These are phyloP conservation scores for Myopa tessellatipennis DNA, from an alignment of 2,888 invertebrate genomes.

Conservation along the genomic window DNA sequence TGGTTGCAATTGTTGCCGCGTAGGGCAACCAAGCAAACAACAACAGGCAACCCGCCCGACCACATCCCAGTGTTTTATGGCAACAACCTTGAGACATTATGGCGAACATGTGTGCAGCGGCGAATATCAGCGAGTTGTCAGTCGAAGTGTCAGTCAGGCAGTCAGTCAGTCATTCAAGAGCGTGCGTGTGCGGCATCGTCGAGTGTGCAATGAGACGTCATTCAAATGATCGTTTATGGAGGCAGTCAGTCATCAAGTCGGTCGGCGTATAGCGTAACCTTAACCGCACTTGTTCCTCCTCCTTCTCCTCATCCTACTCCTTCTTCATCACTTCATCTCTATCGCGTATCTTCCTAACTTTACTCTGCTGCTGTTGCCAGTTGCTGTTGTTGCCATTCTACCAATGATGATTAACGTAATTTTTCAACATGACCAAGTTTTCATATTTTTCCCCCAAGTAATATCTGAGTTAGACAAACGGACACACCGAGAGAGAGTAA, in stretches of 20 bases:
- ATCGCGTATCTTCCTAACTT: not conserved
- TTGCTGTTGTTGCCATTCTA: not conserved
- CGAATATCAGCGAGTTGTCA: no score
- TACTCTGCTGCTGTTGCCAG: not conserved
- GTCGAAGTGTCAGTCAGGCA: not conserved
- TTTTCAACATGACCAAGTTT: conserved; percentile 26
- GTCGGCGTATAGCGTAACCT: not conserved
- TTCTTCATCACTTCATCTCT: not conserved
- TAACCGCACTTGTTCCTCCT: not conserved
- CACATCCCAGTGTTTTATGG: conserved; percentile 51
- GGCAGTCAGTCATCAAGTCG: not conserved
- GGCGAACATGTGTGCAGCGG: conserved; percentile 8
- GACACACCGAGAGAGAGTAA: not conserved
- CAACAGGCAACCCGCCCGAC: not conserved
- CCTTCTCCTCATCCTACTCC: not conserved
- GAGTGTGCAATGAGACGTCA: conserved; percentile 5
- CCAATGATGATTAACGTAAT: conserved; percentile 1
- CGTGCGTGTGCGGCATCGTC: not conserved
- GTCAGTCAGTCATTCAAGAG: no score
- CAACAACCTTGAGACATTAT: conserved; percentile 57
- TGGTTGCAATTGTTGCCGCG: not conserved
- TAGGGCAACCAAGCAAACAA: not conserved
- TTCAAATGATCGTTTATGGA: not conserved
- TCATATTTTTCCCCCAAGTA: not conserved
- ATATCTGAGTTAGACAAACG: not conserved